A percentile compares a stretch with the other conserved stretches of the same genome.
Evolutionary conservation across 2,113 vertebrate species (phyloP).

Genomic region (Cynopterus brachyotis): DNA sequence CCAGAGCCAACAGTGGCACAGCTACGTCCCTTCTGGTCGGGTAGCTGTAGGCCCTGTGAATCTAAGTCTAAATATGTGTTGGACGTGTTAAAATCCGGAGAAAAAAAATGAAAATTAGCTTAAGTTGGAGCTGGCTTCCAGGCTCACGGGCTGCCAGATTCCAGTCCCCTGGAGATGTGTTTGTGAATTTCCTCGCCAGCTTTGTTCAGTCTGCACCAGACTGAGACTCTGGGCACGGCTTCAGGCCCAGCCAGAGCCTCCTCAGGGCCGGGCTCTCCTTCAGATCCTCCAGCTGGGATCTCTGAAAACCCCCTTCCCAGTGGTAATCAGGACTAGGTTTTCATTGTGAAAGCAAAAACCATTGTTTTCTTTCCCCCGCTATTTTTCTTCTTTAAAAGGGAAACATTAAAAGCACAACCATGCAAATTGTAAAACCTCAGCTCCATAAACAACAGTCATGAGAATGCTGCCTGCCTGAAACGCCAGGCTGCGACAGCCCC

Average conservation of each 20-base stretch:
- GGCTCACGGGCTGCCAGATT: slow-evolving; percentile 35
- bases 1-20: not conserved
- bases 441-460: slow-evolving; percentile 47
- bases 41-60: not conserved
- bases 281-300: slow-evolving; percentile 60
- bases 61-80: slow-evolving; percentile 61
- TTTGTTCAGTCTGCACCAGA: slow-evolving; percentile 52
- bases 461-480: not conserved
- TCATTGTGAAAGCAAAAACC: slow-evolving; percentile 71
- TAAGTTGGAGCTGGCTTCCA: slow-evolving; percentile 55
- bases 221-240: slow-evolving; percentile 33
- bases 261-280: not conserved
- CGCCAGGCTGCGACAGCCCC: fast-evolving
- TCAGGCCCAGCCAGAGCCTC: slow-evolving; percentile 30
- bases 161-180: slow-evolving; percentile 52
- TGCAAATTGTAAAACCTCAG: slow-evolving; percentile 66
- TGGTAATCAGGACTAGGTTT: slow-evolving; percentile 66
- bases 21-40: not conserved
- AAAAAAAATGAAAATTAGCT: slow-evolving; percentile 69
- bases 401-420: slow-evolving; percentile 61
- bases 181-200: slow-evolving; percentile 45
- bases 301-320: slow-evolving; percentile 61
- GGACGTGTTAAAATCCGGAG: slow-evolving; percentile 65
- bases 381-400: slow-evolving; percentile 15
- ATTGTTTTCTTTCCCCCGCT: not conserved